Conservation (phyloP, 2,797 vertebrate species). For the Fistularia tabacaria region DNA sequence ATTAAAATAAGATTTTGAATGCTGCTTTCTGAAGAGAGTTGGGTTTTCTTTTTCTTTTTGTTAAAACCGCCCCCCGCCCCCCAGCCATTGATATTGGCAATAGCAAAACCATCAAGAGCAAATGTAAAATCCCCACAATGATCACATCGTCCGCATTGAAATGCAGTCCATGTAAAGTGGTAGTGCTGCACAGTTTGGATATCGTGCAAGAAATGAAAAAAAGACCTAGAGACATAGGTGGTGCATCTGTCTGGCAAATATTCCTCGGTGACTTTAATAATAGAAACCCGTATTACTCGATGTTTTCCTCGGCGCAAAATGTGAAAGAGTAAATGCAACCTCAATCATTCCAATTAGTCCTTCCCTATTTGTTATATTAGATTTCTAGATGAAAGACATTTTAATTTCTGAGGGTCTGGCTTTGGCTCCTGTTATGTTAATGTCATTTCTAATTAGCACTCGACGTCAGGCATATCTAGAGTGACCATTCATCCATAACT, state of each 20-base stretch:
- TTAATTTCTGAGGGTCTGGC: conserved; percentile 62
- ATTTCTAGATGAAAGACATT: conserved; percentile 54
- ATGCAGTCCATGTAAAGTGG: too few relatives aligned
- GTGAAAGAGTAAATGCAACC: conserved; percentile 26
- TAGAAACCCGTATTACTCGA: too few relatives aligned
- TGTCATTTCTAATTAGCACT: conserved; percentile 75
- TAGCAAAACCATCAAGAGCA: too few relatives aligned
- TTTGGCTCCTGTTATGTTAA: conserved; percentile 71
- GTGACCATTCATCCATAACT: conserved; percentile 77
- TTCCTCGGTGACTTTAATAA: too few relatives aligned
- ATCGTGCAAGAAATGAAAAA: too few relatives aligned
- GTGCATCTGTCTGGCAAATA: too few relatives aligned
- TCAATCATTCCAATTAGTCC: conserved; percentile 48
- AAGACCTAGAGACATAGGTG: too few relatives aligned
- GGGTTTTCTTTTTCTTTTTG: conserved; percentile 64
- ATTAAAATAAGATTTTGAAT: conserved; percentile 98
- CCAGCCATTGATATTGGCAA: conserved; percentile 16
- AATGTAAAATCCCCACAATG: too few relatives aligned
- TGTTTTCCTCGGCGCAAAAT: conserved; percentile 22
- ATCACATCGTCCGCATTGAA: too few relatives aligned
- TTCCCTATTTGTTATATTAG: conserved; percentile 43
- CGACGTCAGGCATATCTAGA: conserved; percentile 66
- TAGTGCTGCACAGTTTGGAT: too few relatives aligned
- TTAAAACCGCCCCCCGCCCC: conserved; percentile 4
- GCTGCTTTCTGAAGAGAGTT: conserved; percentile 86